These are phyloP conservation scores for Latrodectus hesperus DNA, from an alignment of 2,888 invertebrate species.

Conservation along the genomic window DNA sequence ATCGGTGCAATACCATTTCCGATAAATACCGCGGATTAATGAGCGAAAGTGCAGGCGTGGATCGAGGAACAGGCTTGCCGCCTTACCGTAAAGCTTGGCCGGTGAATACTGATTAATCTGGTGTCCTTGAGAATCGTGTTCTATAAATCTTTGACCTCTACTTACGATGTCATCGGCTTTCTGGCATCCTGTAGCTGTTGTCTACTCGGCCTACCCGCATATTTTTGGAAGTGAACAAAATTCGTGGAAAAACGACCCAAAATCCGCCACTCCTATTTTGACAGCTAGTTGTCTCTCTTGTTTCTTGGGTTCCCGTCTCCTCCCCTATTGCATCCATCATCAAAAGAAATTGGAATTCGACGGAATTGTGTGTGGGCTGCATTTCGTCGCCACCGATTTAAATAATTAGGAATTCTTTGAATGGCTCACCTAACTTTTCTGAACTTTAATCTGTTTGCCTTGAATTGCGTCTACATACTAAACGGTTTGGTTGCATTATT, in stretches of 20 bases:
- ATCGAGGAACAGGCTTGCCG: constrained; percentile 19
- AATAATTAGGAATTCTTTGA: neutral
- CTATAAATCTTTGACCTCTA: constrained; percentile 58
- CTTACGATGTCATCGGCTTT: constrained; percentile 56
- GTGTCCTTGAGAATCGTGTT: constrained; percentile 56
- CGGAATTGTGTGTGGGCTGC: neutral
- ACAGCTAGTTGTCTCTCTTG: constrained; percentile 46
- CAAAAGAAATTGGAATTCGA: neutral
- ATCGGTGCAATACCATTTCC: too few relatives aligned
- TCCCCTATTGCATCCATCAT: neutral
- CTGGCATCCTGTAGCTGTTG: constrained; percentile 51
- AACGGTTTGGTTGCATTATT: neutral
- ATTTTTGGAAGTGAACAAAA: constrained; percentile 33
- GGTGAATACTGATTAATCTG: constrained; percentile 50
- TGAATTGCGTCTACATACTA: neutral
- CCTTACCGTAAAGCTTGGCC: constrained; percentile 18
- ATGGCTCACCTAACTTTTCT: neutral
- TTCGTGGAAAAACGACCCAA: constrained; percentile 44
- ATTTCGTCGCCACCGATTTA: neutral
- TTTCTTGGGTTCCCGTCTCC: neutral
- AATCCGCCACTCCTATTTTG: constrained; percentile 62
- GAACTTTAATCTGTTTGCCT: neutral
- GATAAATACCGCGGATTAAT: too few relatives aligned
- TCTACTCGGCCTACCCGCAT: constrained; percentile 58
- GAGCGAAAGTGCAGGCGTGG: neutral